Percentiles rank a stretch among this genome's conserved stretches.
Conservation (phyloP, 1,140 invertebrate genomes). For the Drosophila melanogaster region Release_6_plus_ISO1_MT NT_037436.4:20980501-20981000, state of each 20-base stretch:
- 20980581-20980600: constrained; percentile 30
- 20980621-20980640: neutral
- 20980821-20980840: neutral
- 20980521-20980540: constrained; percentile 48
- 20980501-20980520: constrained; percentile 33
- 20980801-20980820: neutral
- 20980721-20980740: too few relatives aligned
- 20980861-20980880: neutral
- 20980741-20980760: too few relatives aligned
- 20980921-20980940: constrained; percentile 49
- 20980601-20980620: constrained; percentile 10
- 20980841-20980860: neutral
- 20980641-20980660: neutral
- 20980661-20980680: neutral
- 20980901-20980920: neutral
- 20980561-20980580: constrained; percentile 12
- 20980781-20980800: neutral
- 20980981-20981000: constrained; percentile 28
- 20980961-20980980: constrained; percentile 62
- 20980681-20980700: neutral
- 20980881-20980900: constrained; percentile 21
- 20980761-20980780: too few relatives aligned
- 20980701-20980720: too few relatives aligned
- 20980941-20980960: constrained; percentile 56
- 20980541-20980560: constrained; percentile 36